A percentile compares a stretch with the other conserved stretches of the same genome.
These are phyloP conservation scores for Agrypnia vestita DNA, from an alignment of 1,140 invertebrate genomes.

Conservation along the genomic window DNA sequence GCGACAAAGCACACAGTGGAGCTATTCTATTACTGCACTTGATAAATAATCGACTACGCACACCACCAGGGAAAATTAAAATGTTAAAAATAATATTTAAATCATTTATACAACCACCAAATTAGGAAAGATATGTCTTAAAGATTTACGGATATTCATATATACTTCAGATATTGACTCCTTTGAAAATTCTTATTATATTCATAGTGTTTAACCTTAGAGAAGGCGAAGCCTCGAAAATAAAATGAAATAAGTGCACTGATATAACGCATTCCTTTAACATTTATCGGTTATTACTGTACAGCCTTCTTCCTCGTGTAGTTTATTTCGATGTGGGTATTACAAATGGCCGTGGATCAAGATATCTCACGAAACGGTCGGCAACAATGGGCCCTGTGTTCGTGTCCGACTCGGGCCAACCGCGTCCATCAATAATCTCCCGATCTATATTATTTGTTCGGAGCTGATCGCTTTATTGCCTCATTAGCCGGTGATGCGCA, in stretches of 20 bases:
- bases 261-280: too few relatives aligned
- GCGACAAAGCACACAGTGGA: too few relatives aligned
- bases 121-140: background rate
- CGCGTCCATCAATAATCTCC: slow-evolving; percentile 36
- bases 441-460: slow-evolving; percentile 40
- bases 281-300: too few relatives aligned
- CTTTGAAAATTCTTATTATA: too few relatives aligned
- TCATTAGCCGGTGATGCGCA: slow-evolving; percentile 32
- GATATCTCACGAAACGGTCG: slow-evolving; percentile 54
- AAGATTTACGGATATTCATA: background rate
- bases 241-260: too few relatives aligned
- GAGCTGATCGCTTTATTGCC: slow-evolving; percentile 36
- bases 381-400: slow-evolving; percentile 24
- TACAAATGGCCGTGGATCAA: slow-evolving; percentile 60
- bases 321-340: slow-evolving; percentile 51
- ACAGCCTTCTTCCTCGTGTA: too few relatives aligned
- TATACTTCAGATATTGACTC: too few relatives aligned
- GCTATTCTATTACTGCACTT: too few relatives aligned
- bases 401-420: background rate
- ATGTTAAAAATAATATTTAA: background rate
- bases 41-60: too few relatives aligned
- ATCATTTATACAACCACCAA: background rate
- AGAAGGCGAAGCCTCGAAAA: too few relatives aligned
- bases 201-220: too few relatives aligned
- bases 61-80: background rate